Conservation (phyloP, 35 echinoderm and acorn worm genomes). For the Apostichopus japonicus region DNA sequence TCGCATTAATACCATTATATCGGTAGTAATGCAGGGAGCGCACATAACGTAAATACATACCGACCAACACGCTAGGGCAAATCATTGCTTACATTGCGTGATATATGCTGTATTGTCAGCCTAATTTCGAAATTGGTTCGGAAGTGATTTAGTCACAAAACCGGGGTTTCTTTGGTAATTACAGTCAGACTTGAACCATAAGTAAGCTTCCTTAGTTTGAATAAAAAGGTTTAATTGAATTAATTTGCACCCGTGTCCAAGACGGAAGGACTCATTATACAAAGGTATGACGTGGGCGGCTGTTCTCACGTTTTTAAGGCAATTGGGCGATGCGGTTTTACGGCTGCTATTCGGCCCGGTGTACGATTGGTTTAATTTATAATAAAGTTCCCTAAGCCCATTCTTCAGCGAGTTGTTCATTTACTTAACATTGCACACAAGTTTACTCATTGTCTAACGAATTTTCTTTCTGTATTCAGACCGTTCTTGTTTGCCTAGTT, state of each 20-base stretch:
- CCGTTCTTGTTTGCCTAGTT: conserved; percentile 48
- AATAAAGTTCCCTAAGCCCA: no score
- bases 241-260: conserved; percentile 23
- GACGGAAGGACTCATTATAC: conserved; percentile 20
- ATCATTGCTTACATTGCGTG: no score
- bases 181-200: conserved; percentile 5
- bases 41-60: no score
- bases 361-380: no score
- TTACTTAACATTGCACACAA: neutral
- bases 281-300: neutral
- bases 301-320: conserved; percentile 1
- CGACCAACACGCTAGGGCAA: no score
- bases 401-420: no score
- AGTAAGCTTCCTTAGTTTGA: neutral
- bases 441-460: neutral
- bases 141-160: conserved; percentile 46
- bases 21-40: no score
- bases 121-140: neutral
- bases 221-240: conserved; percentile 36
- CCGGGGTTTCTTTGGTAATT: conserved; percentile 31
- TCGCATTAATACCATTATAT: no score
- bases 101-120: no score
- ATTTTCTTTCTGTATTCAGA: neutral
- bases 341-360: no score
- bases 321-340: neutral